Evolutionary conservation across 2,797 vertebrate species (phyloP).

Genomic region (Margarornis squamiger): DNA sequence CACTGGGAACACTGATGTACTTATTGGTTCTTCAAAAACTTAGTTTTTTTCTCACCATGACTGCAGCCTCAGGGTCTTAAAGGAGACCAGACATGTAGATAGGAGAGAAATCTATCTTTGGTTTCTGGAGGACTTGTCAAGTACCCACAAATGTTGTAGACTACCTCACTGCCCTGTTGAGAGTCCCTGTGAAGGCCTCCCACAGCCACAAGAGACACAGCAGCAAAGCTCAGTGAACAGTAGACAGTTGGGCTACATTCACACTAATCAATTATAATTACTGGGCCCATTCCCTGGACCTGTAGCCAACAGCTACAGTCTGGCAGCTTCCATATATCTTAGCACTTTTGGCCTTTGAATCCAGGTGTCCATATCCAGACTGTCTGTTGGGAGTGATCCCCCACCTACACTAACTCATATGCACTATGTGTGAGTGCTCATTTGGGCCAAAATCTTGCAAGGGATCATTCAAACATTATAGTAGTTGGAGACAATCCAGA

Average conservation of each 20-base stretch:
- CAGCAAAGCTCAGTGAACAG: not conserved
- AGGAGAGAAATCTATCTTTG: not conserved
- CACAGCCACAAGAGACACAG: not conserved
- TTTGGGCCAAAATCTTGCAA: not conserved
- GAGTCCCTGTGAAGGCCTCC: not conserved
- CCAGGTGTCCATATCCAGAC: not conserved
- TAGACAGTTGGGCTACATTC: not conserved
- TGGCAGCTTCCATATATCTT: not conserved
- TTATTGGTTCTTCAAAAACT: not conserved
- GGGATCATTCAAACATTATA: not conserved
- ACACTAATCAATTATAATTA: not conserved
- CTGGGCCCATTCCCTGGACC: not conserved
- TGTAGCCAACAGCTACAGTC: not conserved
- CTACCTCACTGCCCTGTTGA: not conserved
- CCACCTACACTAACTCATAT: not conserved
- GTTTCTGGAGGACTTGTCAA: not conserved
- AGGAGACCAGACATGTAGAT: not conserved
- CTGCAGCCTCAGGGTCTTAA: not conserved
- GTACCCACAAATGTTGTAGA: not conserved
- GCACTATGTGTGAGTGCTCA: accelerated
- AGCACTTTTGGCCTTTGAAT: not conserved
- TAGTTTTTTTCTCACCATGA: not conserved
- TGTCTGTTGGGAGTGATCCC: not conserved
- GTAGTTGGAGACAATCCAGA: not conserved
- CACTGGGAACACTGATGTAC: not conserved